A percentile compares a stretch with the other conserved stretches of the same genome.
Conservation (phyloP, 2,888 invertebrate genomes). For the Ormyrus rosae region DNA sequence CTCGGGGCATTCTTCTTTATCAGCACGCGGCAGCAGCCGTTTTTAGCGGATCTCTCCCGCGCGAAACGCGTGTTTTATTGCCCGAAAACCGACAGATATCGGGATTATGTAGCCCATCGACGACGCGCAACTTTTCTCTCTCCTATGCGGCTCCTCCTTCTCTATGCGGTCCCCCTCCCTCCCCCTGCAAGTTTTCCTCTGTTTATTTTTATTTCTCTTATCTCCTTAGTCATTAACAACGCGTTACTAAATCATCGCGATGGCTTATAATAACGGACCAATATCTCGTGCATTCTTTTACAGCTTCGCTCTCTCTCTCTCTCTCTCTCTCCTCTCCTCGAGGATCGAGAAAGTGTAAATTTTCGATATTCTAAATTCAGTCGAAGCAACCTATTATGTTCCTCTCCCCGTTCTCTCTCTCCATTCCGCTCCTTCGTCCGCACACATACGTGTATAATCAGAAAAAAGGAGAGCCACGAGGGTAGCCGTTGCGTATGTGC, state of each 20-base stretch:
- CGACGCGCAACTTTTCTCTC: slow-evolving; percentile 46
- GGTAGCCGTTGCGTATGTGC: slow-evolving; percentile 15
- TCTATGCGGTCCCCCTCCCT: neutral
- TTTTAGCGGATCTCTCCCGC: slow-evolving; percentile 62
- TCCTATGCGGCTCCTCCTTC: slow-evolving; percentile 23
- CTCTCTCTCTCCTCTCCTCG: no score
- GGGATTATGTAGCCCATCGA: slow-evolving; percentile 72
- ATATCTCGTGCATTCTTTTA: no score
- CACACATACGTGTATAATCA: slow-evolving; percentile 5
- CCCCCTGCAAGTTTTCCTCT: neutral
- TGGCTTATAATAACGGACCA: no score
- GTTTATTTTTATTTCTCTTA: slow-evolving; percentile 26
- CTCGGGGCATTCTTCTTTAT: slow-evolving; percentile 72
- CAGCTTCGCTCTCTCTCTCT: no score
- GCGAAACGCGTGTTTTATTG: slow-evolving; percentile 79
- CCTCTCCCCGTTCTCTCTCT: neutral
- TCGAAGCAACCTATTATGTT: neutral
- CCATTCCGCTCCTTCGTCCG: neutral
- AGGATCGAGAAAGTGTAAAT: neutral
- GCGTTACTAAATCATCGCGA: neutral
- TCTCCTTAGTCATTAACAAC: slow-evolving; percentile 8
- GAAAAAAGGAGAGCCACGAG: slow-evolving; percentile 5
- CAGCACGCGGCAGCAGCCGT: slow-evolving; percentile 68
- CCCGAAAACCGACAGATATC: slow-evolving; percentile 81
- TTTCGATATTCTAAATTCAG: slow-evolving; percentile 24